Base-by-base conservation (phyloP, 2,888 invertebrate genomes). In the Microplitis manilae region DNA sequence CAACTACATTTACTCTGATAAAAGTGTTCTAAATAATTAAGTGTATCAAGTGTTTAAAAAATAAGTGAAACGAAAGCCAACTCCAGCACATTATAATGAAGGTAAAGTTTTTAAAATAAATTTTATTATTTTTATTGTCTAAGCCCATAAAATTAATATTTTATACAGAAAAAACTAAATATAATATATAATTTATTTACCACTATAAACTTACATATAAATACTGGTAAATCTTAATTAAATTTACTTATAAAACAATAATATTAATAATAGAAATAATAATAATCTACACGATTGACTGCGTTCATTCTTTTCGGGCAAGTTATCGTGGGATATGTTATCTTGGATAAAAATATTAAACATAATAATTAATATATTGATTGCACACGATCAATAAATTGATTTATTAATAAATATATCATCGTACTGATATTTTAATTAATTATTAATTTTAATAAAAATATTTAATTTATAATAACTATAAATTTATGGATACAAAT, bases 401-500 rank as follows among this genome's bases (percentile, higher is more conserved):
- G 20, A 15, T 17, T 13, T 17, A 62, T 62, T 62, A 62, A 17
- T 15, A 20, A 62, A 17, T 62, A 15, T 62, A 17, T 62, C 59
- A 5, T 59, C n/a, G n/a, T 59, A 59, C n/a, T 1, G 9, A n/a
- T 59, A 59, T 2, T 59, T 13, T 2, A 59, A 59, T 59, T 59
- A 59, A 13, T 9, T 59, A 9, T 59, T 59, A 7, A 59, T 8
- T 59, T n/a, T 59, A 59, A 13, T 59, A n/a, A 13, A 9, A n/a
- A 59, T 59, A 59, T 59, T 30, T 30, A 30, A 30, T 13, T 59
- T 59, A n/a, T n/a, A n/a, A 59, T 13, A 59, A 59, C 13, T 59
- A 59, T 59, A 59, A 59, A 30, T 30, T 59, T 59, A 59, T 59
- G 13, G n/a, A 59, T n/a, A 59, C 9, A 79, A 65, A 15, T 65